Evolutionary conservation across 1,140 invertebrate genomes (phyloP), one percentile per base, ranked within the genome.

Genomic region (Bombus affinis): DNA sequence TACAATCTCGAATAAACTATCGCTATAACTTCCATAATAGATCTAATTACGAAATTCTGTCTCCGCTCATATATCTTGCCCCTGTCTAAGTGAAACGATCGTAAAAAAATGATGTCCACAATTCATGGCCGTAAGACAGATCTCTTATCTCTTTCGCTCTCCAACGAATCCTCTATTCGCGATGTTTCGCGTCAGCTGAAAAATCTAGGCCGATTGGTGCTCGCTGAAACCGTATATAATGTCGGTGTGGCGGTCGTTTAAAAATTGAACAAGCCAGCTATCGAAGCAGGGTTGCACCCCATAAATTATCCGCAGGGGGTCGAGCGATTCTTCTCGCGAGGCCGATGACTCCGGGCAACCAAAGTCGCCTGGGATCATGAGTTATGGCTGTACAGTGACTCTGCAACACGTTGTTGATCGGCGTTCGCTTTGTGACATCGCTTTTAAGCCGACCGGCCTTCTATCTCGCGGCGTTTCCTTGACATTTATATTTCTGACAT

Each of bases 261-360:
- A 90, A 87, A 88, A 88, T 91, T 82, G 85, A 83, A 79, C 86
- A 66, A 37, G 66, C 39, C 42, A 76, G 74, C 65, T 75, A 81
- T 86, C 82, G 88, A 75, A 35, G 65, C 81, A 47, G 71, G 79
- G 83, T 90, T 87, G 81, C 83, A 83, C 86, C 85, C 86, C 79
- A 89, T 92, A 91, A 88, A 92, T 92, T 89, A 92, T 88, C 89
- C 84, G 75, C 83, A 44, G 87, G 86, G 81, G 72, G 79, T 80
- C 85, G 73, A 81, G 68, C 70, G 74, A 82, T 77, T 83, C 81
- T 72, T 81, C 86, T 87, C 75, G 57, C 32, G 75, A 66, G 32
- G 68, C 75, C 57, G 88, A 87, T 86, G 88, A 89, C 88, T 90
- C 71, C 53, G 35, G 85, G 39, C 62, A 73, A 86, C 85, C 82